Base-by-base conservation (phyloP, 2,113 vertebrate species). In the Stegostoma tigrinum region DNA sequence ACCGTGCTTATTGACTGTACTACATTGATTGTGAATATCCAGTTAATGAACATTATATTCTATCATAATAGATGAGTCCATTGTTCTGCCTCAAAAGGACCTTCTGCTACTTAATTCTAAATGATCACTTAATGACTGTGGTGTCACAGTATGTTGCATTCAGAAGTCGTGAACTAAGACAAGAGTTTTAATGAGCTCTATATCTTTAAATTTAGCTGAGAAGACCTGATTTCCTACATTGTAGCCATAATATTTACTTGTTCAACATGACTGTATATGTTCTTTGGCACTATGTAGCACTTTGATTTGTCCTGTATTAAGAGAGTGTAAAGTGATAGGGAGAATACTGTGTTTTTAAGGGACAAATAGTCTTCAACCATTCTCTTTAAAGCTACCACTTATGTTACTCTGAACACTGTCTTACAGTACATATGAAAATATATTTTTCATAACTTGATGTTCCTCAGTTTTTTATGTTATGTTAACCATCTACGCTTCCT, bases 181-280 rank as follows among this genome's bases (percentile, higher is more conserved):
- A 94, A 66, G 61, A n/a, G 90, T 94, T 94, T 94, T 94, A 94
- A 94, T 94, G 38, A 94, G 34, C 90, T 94, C 15, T 21, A 7
- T 38, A 67, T 42, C 90, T 67, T 38, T 42, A 94, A 38, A 42
- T 94, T n/a, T 19, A 67, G 64, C 61, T 3, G 19, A 38, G 55
- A 94, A 64, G 61, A 52, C 61, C 34, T 34, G 34, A 55, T 64
- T 91, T 30, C 89, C 89, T 94, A 42, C 90, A 68, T 66, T 38
- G 90, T 38, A 94, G 90, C n/a, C 61, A 94, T 94, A 94, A 94
- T 64, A 94, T 67, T 67, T 64, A 94, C 90, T 94, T 94, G 61
- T 94, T 94, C 64, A 67, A 94, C 90, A 67, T n/a, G 30, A 67
- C 90, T 66, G 90, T 67, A 94, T 94, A 67, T 94, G 30, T 67